phyloP scores from a whole-genome alignment of 1,140 invertebrate genomes.

The Lerema accius region DNA sequence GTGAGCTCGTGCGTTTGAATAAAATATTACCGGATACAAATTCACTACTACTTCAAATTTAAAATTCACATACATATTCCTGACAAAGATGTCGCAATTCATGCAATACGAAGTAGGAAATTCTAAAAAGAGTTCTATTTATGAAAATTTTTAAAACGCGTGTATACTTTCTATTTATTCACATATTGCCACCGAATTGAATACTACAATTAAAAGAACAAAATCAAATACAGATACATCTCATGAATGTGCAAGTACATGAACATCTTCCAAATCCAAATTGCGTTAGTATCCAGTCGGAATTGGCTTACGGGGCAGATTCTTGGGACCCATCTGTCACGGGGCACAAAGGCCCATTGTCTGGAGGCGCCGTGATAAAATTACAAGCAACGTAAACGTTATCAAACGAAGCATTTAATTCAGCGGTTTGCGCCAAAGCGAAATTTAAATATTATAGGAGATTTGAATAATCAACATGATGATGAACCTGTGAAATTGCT shows the following conservation, averaged over 20 bases:
- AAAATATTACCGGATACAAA: slow-evolving; percentile 43
- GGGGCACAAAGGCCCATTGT: slow-evolving; percentile 51
- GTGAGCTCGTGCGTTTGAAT: slow-evolving; percentile 50
- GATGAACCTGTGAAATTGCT: too few relatives aligned
- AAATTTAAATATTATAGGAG: slow-evolving; percentile 37
- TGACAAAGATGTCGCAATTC: not conserved
- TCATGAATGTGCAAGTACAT: too few relatives aligned
- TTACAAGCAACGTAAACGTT: slow-evolving; percentile 56
- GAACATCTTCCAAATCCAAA: slow-evolving; percentile 31
- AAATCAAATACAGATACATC: too few relatives aligned
- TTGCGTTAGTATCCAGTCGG: slow-evolving; percentile 33
- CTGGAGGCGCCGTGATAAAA: slow-evolving; percentile 51
- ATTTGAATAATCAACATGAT: slow-evolving; percentile 9
- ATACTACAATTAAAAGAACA: too few relatives aligned
- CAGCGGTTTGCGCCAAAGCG: too few relatives aligned
- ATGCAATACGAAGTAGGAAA: too few relatives aligned
- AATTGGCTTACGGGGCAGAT: slow-evolving; percentile 43
- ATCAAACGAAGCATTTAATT: slow-evolving; percentile 36
- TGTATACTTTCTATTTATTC: too few relatives aligned
- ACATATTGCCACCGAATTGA: too few relatives aligned
- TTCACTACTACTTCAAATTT: slow-evolving; percentile 27
- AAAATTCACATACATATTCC: not conserved
- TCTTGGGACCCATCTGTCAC: slow-evolving; percentile 49
- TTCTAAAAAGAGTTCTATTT: too few relatives aligned
- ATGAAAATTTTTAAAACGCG: too few relatives aligned